These are phyloP conservation scores for Sipunculus nudus DNA, from an alignment of 2,888 invertebrate genomes.

Conservation along the genomic window DNA sequence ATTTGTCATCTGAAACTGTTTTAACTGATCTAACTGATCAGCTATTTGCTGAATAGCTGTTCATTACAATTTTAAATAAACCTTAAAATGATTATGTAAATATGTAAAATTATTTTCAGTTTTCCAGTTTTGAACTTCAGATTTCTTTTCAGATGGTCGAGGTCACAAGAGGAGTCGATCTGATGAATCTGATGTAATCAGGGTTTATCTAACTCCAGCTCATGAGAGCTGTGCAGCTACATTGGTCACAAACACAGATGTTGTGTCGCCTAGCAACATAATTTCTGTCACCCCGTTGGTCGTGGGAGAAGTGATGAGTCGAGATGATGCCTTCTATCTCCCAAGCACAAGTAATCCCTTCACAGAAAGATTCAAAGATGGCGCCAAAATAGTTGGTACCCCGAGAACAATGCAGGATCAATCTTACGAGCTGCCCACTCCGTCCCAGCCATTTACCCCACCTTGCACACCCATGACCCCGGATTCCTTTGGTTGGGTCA, in stretches of 20 bases:
- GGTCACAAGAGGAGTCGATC: conserved; percentile 29
- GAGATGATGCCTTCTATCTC: conserved; percentile 65
- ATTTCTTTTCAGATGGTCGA: conserved; percentile 16
- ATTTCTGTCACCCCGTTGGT: conserved; percentile 74
- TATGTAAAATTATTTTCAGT: background rate
- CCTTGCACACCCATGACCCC: conserved; percentile 53
- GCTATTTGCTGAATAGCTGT: too few species aligned
- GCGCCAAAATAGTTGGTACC: conserved; percentile 54
- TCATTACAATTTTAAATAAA: too few species aligned
- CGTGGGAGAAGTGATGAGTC: conserved; percentile 85
- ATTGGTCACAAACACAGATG: background rate
- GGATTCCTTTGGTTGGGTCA: background rate
- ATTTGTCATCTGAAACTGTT: too few species aligned
- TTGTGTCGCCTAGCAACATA: conserved; percentile 75
- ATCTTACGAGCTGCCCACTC: conserved; percentile 80
- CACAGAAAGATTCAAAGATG: conserved; percentile 49
- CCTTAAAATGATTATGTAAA: too few species aligned
- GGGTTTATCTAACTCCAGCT: background rate
- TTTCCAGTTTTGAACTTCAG: background rate
- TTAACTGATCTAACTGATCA: too few species aligned
- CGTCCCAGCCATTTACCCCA: conserved; percentile 64
- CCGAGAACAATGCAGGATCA: conserved; percentile 24
- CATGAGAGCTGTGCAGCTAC: too few species aligned
- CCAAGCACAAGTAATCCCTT: conserved; percentile 62
- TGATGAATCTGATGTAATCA: conserved; percentile 13